Percentiles rank a stretch among this genome's conserved stretches.
Evolutionary conservation across 1,140 invertebrate genomes (phyloP).

Genomic region (Drosophila funebris): DNA sequence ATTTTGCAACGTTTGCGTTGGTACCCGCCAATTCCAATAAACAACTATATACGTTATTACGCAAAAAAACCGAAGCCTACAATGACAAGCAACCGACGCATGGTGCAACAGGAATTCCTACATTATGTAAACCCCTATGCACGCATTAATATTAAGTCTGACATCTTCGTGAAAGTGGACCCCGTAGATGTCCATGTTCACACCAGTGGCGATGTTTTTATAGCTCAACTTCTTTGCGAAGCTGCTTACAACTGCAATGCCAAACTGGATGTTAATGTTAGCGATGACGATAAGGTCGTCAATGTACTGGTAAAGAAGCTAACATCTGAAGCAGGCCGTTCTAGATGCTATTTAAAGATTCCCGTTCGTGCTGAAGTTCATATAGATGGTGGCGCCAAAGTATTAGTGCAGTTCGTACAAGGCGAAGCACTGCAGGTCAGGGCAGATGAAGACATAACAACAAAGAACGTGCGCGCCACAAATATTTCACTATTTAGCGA

Average conservation of each 20-base stretch:
- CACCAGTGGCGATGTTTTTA: constrained; percentile 65
- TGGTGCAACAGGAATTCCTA: constrained; percentile 70
- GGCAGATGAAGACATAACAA: constrained; percentile 53
- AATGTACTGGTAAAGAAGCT: constrained; percentile 57
- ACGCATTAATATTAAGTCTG: constrained; percentile 65
- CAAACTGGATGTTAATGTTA: constrained; percentile 47
- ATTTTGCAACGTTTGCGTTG: constrained; percentile 48
- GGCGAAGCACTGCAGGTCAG: constrained; percentile 58
- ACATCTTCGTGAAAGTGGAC: constrained; percentile 57
- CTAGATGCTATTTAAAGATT: constrained; percentile 62
- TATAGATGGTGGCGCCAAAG: constrained; percentile 38
- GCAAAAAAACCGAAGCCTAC: constrained; percentile 42
- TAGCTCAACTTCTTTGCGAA: constrained; percentile 59
- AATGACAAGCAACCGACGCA: constrained; percentile 19
- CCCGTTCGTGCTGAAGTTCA: constrained; percentile 62
- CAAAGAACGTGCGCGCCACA: constrained; percentile 63
- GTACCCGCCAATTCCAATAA: constrained; percentile 25
- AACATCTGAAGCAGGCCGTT: constrained; percentile 14
- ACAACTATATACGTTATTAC: constrained; percentile 41
- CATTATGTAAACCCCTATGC: constrained; percentile 73
- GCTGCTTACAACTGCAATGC: constrained; percentile 51
- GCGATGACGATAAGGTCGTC: constrained; percentile 60
- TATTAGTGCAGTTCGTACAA: constrained; percentile 56
- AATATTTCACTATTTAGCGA: constrained; percentile 53
- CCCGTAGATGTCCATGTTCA: constrained; percentile 66